Evolutionary conservation across 1,140 invertebrate species (phyloP).

Genomic region (Drosophila seguyi): DNA sequence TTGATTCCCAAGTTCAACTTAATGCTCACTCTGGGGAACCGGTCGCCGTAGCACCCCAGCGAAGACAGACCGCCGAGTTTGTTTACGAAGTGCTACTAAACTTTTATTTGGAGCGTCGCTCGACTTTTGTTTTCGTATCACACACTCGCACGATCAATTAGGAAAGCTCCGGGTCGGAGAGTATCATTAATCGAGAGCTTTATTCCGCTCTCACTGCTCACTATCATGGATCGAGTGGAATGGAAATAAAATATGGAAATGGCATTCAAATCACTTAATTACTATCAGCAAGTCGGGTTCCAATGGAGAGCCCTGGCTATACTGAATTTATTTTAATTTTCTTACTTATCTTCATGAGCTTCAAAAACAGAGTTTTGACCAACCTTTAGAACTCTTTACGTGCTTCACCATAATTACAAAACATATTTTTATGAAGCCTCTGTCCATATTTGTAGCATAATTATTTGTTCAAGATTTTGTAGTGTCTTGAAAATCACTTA

Average conservation of each 20-base stretch:
- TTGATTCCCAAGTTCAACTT: constrained; percentile 34
- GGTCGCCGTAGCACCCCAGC: constrained; percentile 27
- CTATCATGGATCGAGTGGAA: constrained; percentile 24
- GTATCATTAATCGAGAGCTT: constrained; percentile 32
- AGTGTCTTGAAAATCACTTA: background rate
- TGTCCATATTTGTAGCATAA: background rate
- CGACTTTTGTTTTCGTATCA: constrained; percentile 37
- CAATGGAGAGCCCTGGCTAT: background rate
- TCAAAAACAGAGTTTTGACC: background rate
- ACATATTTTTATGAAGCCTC: no score
- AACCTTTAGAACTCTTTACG: background rate
- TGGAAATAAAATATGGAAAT: constrained; percentile 3
- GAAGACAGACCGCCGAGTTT: constrained; percentile 41
- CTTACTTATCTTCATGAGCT: no score
- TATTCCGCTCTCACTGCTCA: constrained; percentile 9
- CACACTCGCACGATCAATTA: constrained; percentile 42
- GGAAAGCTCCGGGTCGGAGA: constrained; percentile 50
- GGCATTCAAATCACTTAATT: background rate
- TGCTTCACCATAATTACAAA: background rate
- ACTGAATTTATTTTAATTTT: background rate
- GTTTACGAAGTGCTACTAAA: constrained; percentile 50
- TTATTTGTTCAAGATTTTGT: background rate
- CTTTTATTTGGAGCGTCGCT: constrained; percentile 43
- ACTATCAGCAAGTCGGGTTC: background rate
- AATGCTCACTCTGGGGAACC: constrained; percentile 35